Conservation (phyloP, 2,113 vertebrate genomes). For the Ellobius talpinus region DNA sequence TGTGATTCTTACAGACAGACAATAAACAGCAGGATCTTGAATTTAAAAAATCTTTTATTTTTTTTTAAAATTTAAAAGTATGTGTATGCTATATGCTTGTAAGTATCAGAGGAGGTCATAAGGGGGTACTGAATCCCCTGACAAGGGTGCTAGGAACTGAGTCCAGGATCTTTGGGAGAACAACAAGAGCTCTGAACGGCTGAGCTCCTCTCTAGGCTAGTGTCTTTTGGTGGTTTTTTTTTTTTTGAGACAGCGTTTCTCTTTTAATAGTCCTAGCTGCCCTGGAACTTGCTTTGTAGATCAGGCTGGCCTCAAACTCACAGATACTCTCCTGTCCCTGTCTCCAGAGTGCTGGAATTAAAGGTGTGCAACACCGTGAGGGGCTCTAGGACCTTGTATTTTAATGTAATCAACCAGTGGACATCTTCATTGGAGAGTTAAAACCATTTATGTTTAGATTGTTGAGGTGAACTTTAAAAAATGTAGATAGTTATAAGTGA, state of each 20-base stretch:
- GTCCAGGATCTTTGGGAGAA: background rate
- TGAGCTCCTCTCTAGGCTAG: background rate
- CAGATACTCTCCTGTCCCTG: too few species aligned
- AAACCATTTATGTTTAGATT: background rate
- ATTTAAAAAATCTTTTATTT: background rate
- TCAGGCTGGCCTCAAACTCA: too few species aligned
- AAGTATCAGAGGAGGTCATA: background rate
- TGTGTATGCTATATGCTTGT: background rate
- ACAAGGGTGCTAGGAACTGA: background rate
- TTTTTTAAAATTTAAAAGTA: background rate
- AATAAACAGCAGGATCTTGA: background rate
- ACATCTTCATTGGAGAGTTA: background rate
- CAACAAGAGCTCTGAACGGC: background rate
- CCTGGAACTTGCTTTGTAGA: too few species aligned
- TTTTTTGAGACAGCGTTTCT: too few species aligned
- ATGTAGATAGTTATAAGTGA: conserved; percentile 26
- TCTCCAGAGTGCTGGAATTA: too few species aligned
- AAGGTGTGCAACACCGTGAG: too few species aligned
- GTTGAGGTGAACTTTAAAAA: background rate
- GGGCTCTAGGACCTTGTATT: background rate
- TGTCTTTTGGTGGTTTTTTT: too few species aligned
- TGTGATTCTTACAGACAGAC: background rate
- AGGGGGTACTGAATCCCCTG: background rate
- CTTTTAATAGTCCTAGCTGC: too few species aligned
- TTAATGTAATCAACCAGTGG: background rate